Evolutionary conservation across 2,113 vertebrate species (phyloP).

Genomic region (Tretioscincus oriximinensis): DNA sequence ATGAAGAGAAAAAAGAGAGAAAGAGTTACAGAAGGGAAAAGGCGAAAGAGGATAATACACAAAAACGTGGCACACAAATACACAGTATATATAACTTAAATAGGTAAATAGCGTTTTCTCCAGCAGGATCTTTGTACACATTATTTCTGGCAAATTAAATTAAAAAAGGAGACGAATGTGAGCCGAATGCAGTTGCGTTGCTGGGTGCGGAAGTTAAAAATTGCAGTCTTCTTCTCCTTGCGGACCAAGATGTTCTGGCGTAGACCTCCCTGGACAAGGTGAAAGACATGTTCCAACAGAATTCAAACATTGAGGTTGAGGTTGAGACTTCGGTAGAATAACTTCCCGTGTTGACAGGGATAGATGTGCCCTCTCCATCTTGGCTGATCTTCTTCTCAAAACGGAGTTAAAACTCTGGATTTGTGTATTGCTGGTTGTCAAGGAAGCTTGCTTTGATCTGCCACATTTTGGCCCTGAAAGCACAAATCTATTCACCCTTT

Average conservation of each 20-base stretch:
- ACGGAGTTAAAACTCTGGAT: not conserved
- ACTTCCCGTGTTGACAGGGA: not conserved
- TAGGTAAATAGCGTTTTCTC: conserved; percentile 31
- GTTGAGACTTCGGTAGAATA: not conserved
- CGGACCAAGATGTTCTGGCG: no score
- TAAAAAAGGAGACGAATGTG: not conserved
- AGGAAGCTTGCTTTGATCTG: not conserved
- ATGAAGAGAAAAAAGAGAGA: not conserved
- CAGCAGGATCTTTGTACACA: conserved; percentile 6
- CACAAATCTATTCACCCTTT: not conserved
- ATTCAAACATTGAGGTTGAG: not conserved
- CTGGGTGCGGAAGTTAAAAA: no score
- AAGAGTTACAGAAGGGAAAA: not conserved
- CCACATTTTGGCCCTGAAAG: not conserved
- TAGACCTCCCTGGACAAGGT: no score
- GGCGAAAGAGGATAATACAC: not conserved
- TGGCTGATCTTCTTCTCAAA: not conserved
- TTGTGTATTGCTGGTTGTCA: not conserved
- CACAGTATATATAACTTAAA: conserved; percentile 35
- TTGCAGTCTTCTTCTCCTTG: no score
- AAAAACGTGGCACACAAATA: conserved; percentile 30
- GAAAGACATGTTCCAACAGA: no score
- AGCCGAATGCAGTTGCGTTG: not conserved
- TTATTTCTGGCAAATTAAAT: conserved; percentile 26
- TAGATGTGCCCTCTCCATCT: not conserved